phyloP scores from a whole-genome alignment of 2,888 invertebrate species.

The Thymelicus acteon region DNA sequence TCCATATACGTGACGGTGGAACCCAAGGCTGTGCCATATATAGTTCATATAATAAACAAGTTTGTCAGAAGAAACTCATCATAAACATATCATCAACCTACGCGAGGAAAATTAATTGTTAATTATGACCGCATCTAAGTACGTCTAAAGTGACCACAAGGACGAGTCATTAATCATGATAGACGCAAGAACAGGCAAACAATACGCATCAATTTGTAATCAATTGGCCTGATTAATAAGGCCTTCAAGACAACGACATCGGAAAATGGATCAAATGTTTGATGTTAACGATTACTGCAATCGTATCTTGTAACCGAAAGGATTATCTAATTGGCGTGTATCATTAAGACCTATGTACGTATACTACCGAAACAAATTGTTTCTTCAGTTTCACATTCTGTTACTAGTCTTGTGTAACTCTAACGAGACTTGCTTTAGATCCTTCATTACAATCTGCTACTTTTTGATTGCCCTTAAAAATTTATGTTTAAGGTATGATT shows the following conservation, averaged over 20 bases:
- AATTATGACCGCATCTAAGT: slow-evolving; percentile 48
- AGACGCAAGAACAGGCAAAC: slow-evolving; percentile 13
- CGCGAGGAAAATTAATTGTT: slow-evolving; percentile 66
- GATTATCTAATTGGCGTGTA: slow-evolving; percentile 31
- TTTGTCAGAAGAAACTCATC: slow-evolving; percentile 76
- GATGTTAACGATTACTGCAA: slow-evolving; percentile 22
- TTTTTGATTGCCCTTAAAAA: no score
- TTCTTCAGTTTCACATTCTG: background rate
- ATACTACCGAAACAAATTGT: background rate
- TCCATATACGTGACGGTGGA: slow-evolving; percentile 72
- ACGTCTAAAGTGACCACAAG: slow-evolving; percentile 45
- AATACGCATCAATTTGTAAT: slow-evolving; percentile 26
- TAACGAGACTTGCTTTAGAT: no score
- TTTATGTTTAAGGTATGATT: background rate
- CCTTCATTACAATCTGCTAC: no score
- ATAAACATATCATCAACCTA: slow-evolving; percentile 72
- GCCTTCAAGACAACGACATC: slow-evolving; percentile 29
- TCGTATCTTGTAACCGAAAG: slow-evolving; percentile 26
- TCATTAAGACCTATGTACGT: background rate
- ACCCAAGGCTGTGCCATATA: slow-evolving; percentile 77
- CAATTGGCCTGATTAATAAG: slow-evolving; percentile 32
- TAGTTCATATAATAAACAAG: slow-evolving; percentile 77
- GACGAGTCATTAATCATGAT: slow-evolving; percentile 38
- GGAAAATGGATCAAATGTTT: slow-evolving; percentile 31
- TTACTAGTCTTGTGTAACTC: no score